Evolutionary conservation across 2,888 invertebrate genomes (phyloP).

Genomic region (Sphecodes monilicornis): DNA sequence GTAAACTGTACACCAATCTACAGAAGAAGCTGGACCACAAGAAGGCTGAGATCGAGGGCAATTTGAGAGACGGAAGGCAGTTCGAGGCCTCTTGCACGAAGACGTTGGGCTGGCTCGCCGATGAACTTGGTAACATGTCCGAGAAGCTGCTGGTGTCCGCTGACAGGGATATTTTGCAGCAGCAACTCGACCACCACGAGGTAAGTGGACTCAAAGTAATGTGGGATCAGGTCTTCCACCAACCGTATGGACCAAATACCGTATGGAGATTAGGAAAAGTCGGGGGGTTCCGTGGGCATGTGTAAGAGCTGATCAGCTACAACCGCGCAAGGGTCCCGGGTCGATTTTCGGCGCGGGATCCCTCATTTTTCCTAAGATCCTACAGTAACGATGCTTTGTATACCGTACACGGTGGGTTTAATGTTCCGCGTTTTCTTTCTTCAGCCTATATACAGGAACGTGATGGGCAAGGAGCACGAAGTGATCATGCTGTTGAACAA

Average conservation of each 20-base stretch:
- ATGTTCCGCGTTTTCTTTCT: neutral
- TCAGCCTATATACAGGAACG: slow-evolving; percentile 93
- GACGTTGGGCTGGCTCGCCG: slow-evolving; percentile 95
- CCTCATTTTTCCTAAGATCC: too few relatives aligned
- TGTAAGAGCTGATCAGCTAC: too few relatives aligned
- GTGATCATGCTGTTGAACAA: slow-evolving; percentile 97
- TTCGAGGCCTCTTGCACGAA: slow-evolving; percentile 95
- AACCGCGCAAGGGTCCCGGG: too few relatives aligned
- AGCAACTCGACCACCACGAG: slow-evolving; percentile 95
- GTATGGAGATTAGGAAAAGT: too few relatives aligned
- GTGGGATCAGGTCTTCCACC: too few relatives aligned
- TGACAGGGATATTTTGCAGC: slow-evolving; percentile 91
- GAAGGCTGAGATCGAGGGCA: slow-evolving; percentile 96
- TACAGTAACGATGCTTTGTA: neutral
- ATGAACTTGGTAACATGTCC: slow-evolving; percentile 91
- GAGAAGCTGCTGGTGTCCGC: slow-evolving; percentile 94
- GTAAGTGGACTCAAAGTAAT: slow-evolving; percentile 73
- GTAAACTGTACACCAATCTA: slow-evolving; percentile 93
- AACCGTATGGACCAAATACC: too few relatives aligned
- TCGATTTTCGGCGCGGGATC: too few relatives aligned
- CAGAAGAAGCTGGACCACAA: slow-evolving; percentile 95
- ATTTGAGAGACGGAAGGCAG: slow-evolving; percentile 94
- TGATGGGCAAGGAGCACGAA: slow-evolving; percentile 95
- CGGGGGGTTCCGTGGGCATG: too few relatives aligned
- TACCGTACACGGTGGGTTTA: neutral